phyloP scores from a whole-genome alignment of 2,113 vertebrate genomes.

The Crypturellus undulatus region DNA sequence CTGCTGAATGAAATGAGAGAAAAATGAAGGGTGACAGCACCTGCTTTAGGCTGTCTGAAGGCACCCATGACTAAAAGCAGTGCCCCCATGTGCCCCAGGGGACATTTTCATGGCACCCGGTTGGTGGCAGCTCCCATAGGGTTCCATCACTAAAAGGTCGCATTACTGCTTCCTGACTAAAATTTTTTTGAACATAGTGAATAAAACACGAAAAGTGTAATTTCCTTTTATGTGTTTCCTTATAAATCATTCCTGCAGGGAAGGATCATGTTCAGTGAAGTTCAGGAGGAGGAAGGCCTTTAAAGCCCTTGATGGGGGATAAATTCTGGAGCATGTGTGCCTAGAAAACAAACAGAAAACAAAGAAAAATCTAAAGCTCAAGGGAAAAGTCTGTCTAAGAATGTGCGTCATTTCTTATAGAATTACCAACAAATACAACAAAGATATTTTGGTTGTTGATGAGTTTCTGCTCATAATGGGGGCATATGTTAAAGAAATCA shows the following conservation, averaged over 20 bases:
- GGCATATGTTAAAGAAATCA: background rate
- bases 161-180: background rate
- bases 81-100: background rate
- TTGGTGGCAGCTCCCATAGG: background rate
- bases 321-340: background rate
- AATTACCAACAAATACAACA: background rate
- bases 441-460: background rate
- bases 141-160: background rate
- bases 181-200: background rate
- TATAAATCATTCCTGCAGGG: background rate
- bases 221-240: background rate
- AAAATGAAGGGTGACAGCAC: slow-evolving; percentile 5
- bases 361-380: background rate
- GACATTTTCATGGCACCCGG: background rate
- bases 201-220: background rate
- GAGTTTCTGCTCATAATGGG: background rate
- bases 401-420: background rate
- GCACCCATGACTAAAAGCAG: background rate
- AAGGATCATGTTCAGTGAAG: background rate
- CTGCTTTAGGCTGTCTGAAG: slow-evolving; percentile 3
- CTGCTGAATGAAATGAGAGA: slow-evolving; percentile 27
- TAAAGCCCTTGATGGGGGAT: background rate
- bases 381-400: background rate
- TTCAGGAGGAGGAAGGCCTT: background rate
- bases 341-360: background rate